A percentile compares a stretch with the other conserved stretches of the same genome.
These are phyloP conservation scores for Drosophila lacicola DNA, from an alignment of 2,888 invertebrate species.

Conservation along the genomic window DNA sequence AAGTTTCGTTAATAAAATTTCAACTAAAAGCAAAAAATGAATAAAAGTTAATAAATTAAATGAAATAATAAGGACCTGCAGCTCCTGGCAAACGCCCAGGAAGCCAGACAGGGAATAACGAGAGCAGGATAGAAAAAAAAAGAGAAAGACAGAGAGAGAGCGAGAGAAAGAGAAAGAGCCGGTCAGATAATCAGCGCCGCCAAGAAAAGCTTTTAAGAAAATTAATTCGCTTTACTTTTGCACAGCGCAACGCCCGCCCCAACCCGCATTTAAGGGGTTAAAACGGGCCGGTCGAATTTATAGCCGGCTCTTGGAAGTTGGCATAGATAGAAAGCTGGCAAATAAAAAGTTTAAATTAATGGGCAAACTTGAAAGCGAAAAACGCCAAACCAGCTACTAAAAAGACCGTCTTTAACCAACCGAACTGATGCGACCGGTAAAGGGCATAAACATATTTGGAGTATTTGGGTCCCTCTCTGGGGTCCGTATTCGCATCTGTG, in stretches of 20 bases:
- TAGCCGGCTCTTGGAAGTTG: constrained; percentile 56
- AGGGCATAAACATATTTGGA: constrained; percentile 11
- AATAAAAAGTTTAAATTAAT: constrained; percentile 77
- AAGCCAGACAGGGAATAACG: constrained; percentile 6
- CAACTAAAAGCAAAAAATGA: constrained; percentile 50
- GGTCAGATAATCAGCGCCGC: constrained; percentile 74
- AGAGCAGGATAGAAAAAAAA: background rate
- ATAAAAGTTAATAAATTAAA: background rate
- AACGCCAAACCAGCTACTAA: constrained; percentile 33
- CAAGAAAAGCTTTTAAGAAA: constrained; percentile 81
- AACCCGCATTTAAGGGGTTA: constrained; percentile 37
- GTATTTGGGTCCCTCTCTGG: constrained; percentile 1
- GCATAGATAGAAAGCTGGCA: constrained; percentile 62
- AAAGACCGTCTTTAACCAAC: constrained; percentile 23
- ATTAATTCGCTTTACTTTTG: constrained; percentile 73
- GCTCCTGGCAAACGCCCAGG: constrained; percentile 4
- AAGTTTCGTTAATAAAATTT: constrained; percentile 76
- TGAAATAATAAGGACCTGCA: background rate
- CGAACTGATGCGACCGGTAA: constrained; percentile 30
- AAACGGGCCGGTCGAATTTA: constrained; percentile 62
- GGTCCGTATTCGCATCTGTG: constrained; percentile 8
- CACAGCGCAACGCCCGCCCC: constrained; percentile 17
- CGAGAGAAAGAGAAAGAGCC: background rate
- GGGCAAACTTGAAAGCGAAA: constrained; percentile 73
- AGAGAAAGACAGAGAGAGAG: background rate